Evolutionary conservation across 1,140 invertebrate species (phyloP), one percentile per base, ranked within the genome.

Genomic region (Drosophila sulfurigaster): DNA sequence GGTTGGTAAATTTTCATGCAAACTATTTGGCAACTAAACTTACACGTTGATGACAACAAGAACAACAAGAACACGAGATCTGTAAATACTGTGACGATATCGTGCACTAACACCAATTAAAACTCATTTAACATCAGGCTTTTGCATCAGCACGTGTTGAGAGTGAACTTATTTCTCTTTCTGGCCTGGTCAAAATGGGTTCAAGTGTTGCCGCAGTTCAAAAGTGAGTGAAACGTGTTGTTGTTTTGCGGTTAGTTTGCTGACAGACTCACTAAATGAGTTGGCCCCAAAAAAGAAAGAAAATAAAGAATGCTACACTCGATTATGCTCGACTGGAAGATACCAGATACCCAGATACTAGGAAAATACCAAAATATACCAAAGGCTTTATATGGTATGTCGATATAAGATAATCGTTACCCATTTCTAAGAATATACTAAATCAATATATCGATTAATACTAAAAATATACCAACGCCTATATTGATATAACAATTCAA

Each of bases 61-160:
- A 15, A 59, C 59, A 58, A 35, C 10, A 68, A 25, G 20, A 54
- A 43, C 38, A 54, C 35, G 54, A 8, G 38, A 60, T 10, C 64
- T 56, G 60, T 67, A 78, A 67, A 48, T 57, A 63, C 46, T 56
- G 54, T 45, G 66, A 73, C 65, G 78, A 82, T 64, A 79, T 79
- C 72, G 76, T 82, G 60, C 64, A 80, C 85, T 78, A 87, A 87
- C 77, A 81, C 83, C 85, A 87, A 87, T 87, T 87, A 88, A 89
- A 87, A 87, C 80, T 81, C 85, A 89, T 87, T 87, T 87, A 88
- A 89, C 85, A 83, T 89, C 48, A 57, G 43, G 51, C 75, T 66
- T 66, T 20, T 43, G 15, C 30, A 46, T 46, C 13, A 45, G 48
- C 32, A 25, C 54, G 15, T 25, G 62, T 60, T 59, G 10, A 32